Evolutionary conservation across 1,140 invertebrate species (phyloP), one percentile per base, ranked within the genome.

Genomic region (Halesus radiatus): DNA sequence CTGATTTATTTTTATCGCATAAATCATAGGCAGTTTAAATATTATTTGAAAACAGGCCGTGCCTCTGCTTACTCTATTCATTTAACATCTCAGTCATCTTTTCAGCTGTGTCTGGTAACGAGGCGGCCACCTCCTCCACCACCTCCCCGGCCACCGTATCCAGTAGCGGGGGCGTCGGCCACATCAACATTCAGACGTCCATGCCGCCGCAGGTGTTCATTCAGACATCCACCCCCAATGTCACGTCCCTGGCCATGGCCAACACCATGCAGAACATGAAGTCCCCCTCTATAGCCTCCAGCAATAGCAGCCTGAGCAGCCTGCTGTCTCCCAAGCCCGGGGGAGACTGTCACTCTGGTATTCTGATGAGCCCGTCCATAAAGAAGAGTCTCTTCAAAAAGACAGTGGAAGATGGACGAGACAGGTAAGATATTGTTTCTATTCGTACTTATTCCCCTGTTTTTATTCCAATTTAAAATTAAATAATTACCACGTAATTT

Each of bases 331-430:
- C 86, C 7, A 87, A 87, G 68, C 84, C 76, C 5, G 62, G 72
- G 4, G 15, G 60, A 6, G 81, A 83, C 3, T 10, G 16, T 18
- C 58, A 85, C 50, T 78, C 84, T 3, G 85, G 83, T 10, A 85
- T 87, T 73, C 82, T 88, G 54, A 87, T 88, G 29, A 89, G 88
- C 58, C 89, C 89, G 0, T 86, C 86, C 52, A 83, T 91, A 10
- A 95, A 95, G 85, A 95, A 95, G 85, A 92, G 92, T 83, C 94
- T 96, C 80, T 96, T 96, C 83, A 97, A 97, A 88, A 97, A 98
- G 85, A 94, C 94, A 94, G 95, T 79, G 76, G 96, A 95, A 88
- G 97, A 98, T 90, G 96, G 97, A 84, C 95, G 98, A 92, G 96
- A 98, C 86, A 97, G 94, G 96, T 98, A 91, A 88, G 89, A 68